Evolutionary conservation across 1,140 invertebrate species (phyloP).

Genomic region (Geopemphigus sp.): DNA sequence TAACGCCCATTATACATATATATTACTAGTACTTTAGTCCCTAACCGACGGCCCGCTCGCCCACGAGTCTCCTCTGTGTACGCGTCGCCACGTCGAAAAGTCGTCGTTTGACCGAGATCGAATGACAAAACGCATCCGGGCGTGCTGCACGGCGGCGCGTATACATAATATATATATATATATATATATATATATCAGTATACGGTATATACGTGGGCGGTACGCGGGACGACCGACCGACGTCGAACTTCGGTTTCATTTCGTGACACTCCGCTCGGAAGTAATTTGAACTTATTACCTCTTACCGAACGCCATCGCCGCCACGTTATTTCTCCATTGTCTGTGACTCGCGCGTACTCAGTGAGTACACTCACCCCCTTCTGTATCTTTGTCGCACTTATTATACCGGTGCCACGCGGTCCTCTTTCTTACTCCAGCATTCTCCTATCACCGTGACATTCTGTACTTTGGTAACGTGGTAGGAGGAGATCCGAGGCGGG

Average conservation of each 20-base stretch:
- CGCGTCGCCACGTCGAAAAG: background rate
- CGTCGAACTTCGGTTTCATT: constrained; percentile 46
- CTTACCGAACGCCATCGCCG: background rate
- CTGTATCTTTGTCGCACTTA: too few species aligned
- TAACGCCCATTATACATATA: background rate
- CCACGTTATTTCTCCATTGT: constrained; percentile 43
- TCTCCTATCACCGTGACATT: too few species aligned
- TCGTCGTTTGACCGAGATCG: constrained; percentile 33
- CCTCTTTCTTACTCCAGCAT: too few species aligned
- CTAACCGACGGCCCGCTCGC: background rate
- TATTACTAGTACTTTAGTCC: background rate
- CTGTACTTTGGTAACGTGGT: too few species aligned
- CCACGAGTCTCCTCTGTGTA: background rate
- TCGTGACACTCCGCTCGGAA: constrained; percentile 46
- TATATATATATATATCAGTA: too few species aligned
- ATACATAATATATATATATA: too few species aligned
- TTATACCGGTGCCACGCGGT: background rate
- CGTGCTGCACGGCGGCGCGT: background rate
- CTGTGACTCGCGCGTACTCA: background rate
- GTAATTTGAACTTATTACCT: constrained; percentile 50
- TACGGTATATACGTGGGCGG: too few species aligned
- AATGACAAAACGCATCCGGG: constrained; percentile 22
- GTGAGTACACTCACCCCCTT: too few species aligned
- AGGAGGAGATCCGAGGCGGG: too few species aligned
- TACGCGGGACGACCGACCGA: background rate